phyloP scores from a whole-genome alignment of 2,113 vertebrate species.

The Galbula dea region DNA sequence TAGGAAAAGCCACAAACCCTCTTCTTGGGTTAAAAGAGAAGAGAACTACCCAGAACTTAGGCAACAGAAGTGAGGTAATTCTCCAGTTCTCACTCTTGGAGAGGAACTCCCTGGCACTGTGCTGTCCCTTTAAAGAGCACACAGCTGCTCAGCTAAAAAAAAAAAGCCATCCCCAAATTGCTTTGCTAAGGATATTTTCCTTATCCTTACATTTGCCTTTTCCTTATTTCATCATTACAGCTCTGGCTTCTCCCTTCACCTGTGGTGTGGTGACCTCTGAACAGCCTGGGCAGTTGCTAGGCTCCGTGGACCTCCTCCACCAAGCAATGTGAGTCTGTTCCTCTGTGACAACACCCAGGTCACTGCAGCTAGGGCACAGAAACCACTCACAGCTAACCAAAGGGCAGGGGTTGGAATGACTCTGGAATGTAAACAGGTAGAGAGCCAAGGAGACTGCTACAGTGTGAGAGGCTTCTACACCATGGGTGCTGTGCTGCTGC shows the following conservation, averaged over 20 bases:
- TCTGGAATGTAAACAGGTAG: not conserved
- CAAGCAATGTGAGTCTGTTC: too few species aligned
- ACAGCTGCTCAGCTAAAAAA: not conserved
- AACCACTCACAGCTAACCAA: not conserved
- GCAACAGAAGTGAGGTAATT: not conserved
- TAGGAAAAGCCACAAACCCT: accelerated
- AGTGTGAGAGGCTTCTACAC: not conserved
- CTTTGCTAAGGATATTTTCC: too few species aligned
- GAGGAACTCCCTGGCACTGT: not conserved
- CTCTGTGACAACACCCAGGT: not conserved
- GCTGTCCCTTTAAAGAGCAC: not conserved
- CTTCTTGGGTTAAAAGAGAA: not conserved
- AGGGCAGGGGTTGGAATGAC: not conserved
- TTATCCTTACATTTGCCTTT: not conserved
- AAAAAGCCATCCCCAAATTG: too few species aligned
- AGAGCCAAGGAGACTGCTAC: not conserved
- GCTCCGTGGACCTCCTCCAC: too few species aligned
- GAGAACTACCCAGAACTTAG: not conserved
- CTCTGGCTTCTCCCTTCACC: not conserved
- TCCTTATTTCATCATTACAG: not conserved
- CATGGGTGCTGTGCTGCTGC: not conserved
- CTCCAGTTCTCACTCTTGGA: not conserved
- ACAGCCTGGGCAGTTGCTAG: not conserved
- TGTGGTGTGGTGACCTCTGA: not conserved
- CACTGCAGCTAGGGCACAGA: too few species aligned